Base-by-base conservation (phyloP, 2,888 invertebrate species). In the Leucophenga montana region DNA sequence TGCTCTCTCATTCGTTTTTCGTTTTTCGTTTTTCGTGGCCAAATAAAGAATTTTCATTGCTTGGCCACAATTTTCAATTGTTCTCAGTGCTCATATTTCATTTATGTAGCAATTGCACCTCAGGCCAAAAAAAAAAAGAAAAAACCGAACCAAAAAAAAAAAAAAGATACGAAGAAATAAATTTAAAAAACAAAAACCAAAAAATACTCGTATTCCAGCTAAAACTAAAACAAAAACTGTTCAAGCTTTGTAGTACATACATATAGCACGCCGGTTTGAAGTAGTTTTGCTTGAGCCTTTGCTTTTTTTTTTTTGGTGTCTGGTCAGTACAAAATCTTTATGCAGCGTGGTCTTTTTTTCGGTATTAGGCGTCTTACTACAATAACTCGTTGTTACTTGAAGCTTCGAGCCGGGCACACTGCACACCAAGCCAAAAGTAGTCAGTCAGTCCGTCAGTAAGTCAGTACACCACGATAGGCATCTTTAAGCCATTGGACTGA, bases 51-150 rank as follows among this genome's bases (percentile, higher is more conserved):
- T 65, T 33, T 39, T 62, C 61, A 57, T 50, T 44, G 33, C 56
- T 27, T 33, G 48, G 46, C 66, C 46, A 53, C 50, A 53, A 57
- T 68, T n/a, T 77, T 73, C 73, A 71, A 78, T 80, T 76, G 74
- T 77, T 77, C 73, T 77, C 66, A 66, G 69, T 71, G 71, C 62
- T 79, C 80, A 80, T 78, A 77, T 77, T 79, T 80, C 76, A 78
- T 73, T 76, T 73, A 69, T 72, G 70, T 71, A 67, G 72, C 75
- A 77, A 74, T 73, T 77, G 73, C 77, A 74, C 66, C 68, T 73
- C 66, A 53, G 62, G 72, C 61, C 9, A 39, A 39, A 39, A 18
- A 22, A 6, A 39, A 61, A 11, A n/a, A 61, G 13, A n/a, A 50
- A 50, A 50, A 18, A n/a, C n/a, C n/a, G n/a, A n/a, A n/a, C 13